Evolutionary conservation across 1,140 invertebrate genomes (phyloP).

Genomic region (Heliothis virescens): DNA sequence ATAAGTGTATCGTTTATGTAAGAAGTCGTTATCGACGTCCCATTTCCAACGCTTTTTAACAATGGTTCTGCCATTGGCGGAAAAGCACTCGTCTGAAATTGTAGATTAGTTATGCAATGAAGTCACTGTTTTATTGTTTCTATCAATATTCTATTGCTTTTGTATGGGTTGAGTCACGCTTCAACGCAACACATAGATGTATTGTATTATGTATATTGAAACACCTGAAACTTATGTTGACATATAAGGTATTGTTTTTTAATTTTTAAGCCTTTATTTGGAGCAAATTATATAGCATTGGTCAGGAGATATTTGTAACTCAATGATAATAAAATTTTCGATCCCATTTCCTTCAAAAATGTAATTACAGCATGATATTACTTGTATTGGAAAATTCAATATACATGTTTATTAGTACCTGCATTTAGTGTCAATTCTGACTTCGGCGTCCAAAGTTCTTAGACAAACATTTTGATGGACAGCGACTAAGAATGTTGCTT

Average conservation of each 20-base stretch:
- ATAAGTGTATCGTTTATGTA: conserved; percentile 36
- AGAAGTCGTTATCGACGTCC: conserved; percentile 34
- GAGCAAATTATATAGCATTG: too few species aligned
- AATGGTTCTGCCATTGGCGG: conserved; percentile 33
- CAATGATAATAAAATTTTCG: too few species aligned
- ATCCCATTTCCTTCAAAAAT: too few species aligned
- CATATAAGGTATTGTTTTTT: too few species aligned
- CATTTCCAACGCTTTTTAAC: conserved; percentile 46
- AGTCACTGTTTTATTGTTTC: conserved; percentile 40
- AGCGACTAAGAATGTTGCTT: not conserved
- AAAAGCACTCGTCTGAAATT: conserved; percentile 38
- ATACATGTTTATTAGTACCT: not conserved
- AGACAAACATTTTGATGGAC: not conserved
- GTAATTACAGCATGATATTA: too few species aligned
- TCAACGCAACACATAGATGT: not conserved
- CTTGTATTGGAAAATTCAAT: too few species aligned
- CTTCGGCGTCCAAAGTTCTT: not conserved
- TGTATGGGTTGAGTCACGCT: conserved; percentile 10
- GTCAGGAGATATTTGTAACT: too few species aligned
- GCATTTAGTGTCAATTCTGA: not conserved
- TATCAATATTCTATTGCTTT: conserved; percentile 12
- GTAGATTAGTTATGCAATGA: conserved; percentile 40
- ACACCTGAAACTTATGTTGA: too few species aligned
- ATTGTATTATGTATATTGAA: too few species aligned
- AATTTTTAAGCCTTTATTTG: too few species aligned